Evolutionary conservation across 2,888 invertebrate genomes (phyloP).

Genomic region (Melieria crassipennis): DNA sequence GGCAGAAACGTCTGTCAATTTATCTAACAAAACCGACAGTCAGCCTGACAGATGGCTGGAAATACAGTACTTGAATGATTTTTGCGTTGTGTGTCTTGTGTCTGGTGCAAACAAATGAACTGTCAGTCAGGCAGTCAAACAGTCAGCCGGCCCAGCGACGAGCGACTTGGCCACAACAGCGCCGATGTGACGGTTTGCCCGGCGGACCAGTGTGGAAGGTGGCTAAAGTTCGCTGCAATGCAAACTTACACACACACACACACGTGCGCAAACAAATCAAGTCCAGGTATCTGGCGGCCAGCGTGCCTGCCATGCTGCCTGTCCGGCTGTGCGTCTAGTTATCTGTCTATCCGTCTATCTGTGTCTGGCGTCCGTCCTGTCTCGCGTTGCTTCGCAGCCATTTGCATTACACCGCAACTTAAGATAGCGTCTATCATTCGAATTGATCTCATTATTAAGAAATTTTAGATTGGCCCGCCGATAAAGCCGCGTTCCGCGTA

Average conservation of each 20-base stretch:
- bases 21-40: slow-evolving; percentile 22
- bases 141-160: not conserved
- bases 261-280: no score
- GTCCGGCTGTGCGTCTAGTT: no score
- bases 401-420: slow-evolving; percentile 16
- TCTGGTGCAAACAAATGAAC: slow-evolving; percentile 33
- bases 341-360: no score
- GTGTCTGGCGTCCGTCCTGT: no score
- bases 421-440: slow-evolving; percentile 23
- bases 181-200: no score
- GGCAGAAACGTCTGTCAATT: slow-evolving; percentile 12
- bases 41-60: slow-evolving; percentile 28
- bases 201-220: no score
- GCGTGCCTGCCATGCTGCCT: no score
- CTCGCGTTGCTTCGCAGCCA: not conserved
- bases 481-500: slow-evolving; percentile 8
- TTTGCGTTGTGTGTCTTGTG: slow-evolving; percentile 1
- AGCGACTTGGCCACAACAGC: not conserved
- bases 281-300: no score
- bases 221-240: no score
- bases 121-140: slow-evolving; percentile 27
- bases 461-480: slow-evolving; percentile 30
- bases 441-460: slow-evolving; percentile 35
- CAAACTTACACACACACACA: no score
- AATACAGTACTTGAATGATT: slow-evolving; percentile 14